phyloP scores from a whole-genome alignment of 2,113 vertebrate species.

The Egretta garzetta region DNA sequence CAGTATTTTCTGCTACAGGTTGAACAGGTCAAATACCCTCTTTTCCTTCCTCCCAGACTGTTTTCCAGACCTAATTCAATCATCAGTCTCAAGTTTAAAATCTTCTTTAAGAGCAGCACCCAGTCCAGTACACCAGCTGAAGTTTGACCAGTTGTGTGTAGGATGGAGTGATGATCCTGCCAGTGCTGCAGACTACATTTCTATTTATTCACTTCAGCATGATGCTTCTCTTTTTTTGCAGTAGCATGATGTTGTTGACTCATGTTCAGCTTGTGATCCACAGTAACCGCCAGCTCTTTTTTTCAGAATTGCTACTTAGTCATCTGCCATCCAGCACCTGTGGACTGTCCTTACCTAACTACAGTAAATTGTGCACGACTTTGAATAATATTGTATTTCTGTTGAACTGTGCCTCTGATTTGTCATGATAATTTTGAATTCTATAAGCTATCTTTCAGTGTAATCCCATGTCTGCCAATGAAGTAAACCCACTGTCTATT shows the following conservation, averaged over 20 bases:
- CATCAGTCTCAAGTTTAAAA: neutral
- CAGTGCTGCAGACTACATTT: neutral
- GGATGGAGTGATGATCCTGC: neutral
- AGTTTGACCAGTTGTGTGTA: neutral
- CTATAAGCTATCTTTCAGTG: neutral
- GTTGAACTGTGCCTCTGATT: neutral
- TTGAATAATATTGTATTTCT: neutral
- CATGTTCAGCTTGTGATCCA: slow-evolving; percentile 45
- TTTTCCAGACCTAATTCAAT: neutral
- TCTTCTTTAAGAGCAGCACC: neutral
- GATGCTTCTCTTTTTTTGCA: neutral
- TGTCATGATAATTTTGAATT: neutral
- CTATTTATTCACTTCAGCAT: slow-evolving; percentile 32
- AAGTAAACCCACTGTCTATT: neutral
- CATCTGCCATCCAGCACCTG: neutral
- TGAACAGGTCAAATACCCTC: neutral
- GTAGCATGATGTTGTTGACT: slow-evolving; percentile 45
- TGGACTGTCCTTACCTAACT: neutral
- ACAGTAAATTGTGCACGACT: accelerated
- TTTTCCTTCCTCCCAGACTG: neutral
- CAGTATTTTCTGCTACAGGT: neutral
- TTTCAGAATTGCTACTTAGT: neutral
- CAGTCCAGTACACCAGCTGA: neutral
- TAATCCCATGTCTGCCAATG: neutral
- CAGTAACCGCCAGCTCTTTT: neutral